Conservation (phyloP, 2,797 vertebrate genomes). For the Manis crassicaudata region DNA sequence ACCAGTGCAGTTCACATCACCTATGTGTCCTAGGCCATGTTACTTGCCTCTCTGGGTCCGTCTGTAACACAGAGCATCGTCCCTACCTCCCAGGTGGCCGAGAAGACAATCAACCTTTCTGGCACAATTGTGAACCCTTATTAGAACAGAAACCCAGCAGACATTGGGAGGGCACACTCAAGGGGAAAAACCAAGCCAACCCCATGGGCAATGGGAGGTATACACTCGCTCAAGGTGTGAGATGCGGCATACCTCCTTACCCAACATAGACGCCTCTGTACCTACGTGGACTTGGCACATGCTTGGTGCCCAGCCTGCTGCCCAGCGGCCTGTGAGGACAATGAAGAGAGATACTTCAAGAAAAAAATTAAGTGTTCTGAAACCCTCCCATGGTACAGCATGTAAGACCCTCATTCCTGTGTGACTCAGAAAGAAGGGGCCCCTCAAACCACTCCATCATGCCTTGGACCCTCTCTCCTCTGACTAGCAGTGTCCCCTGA, state of each 20-base stretch:
- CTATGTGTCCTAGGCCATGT: background rate
- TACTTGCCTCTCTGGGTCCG: background rate
- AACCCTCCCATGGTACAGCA: no score
- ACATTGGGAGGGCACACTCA: no score
- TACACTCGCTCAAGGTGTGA: background rate
- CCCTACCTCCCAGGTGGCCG: background rate
- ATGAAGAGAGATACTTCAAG: background rate
- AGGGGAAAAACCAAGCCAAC: no score
- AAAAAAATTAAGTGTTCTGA: background rate
- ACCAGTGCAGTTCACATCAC: fast-evolving
- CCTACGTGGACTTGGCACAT: background rate
- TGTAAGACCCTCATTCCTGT: background rate
- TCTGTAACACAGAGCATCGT: background rate
- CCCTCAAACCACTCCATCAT: background rate
- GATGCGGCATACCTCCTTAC: background rate
- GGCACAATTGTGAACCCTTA: fast-evolving
- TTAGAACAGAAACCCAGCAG: background rate
- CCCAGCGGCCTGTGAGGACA: background rate
- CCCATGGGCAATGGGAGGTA: background rate
- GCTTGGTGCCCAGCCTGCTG: no score
- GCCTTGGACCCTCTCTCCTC: background rate
- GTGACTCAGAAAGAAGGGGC: background rate
- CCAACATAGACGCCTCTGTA: background rate
- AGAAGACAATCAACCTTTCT: background rate
- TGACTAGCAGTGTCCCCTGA: no score